These are phyloP conservation scores for Barypeithes pellucidus DNA, from an alignment of 2,888 invertebrate species.

Conservation along the genomic window DNA sequence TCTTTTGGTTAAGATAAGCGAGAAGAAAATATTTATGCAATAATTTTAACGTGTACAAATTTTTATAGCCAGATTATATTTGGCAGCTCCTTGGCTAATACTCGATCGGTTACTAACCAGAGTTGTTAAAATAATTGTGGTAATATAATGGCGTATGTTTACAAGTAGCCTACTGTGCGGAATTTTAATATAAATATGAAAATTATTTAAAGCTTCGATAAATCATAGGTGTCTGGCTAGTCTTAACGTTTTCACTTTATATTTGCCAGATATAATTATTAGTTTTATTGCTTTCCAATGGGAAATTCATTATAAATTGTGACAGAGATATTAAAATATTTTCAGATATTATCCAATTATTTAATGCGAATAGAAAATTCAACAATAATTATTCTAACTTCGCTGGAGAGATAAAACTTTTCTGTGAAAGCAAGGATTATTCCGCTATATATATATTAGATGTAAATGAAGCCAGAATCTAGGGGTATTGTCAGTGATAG, in stretches of 20 bases:
- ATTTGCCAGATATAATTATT: constrained; percentile 28
- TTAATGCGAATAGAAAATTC: too few species aligned
- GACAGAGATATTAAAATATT: background rate
- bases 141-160: constrained; percentile 10
- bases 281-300: constrained; percentile 5
- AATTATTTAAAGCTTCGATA: constrained; percentile 26
- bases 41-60: too few species aligned
- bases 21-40: too few species aligned
- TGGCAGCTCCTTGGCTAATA: background rate
- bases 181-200: constrained; percentile 25
- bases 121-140: background rate
- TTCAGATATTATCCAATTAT: too few species aligned
- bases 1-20: too few species aligned
- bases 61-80: background rate
- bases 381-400: too few species aligned
- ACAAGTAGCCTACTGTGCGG: constrained; percentile 4
- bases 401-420: too few species aligned
- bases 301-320: background rate
- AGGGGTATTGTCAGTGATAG: too few species aligned
- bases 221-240: constrained; percentile 1
- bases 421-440: too few species aligned
- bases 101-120: background rate
- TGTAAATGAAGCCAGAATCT: too few species aligned
- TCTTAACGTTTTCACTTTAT: constrained; percentile 16
- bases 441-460: too few species aligned